Evolutionary conservation across 2,797 vertebrate genomes (phyloP), one percentile per base, ranked within the genome.

Genomic region (Spinus olivaceus): DNA sequence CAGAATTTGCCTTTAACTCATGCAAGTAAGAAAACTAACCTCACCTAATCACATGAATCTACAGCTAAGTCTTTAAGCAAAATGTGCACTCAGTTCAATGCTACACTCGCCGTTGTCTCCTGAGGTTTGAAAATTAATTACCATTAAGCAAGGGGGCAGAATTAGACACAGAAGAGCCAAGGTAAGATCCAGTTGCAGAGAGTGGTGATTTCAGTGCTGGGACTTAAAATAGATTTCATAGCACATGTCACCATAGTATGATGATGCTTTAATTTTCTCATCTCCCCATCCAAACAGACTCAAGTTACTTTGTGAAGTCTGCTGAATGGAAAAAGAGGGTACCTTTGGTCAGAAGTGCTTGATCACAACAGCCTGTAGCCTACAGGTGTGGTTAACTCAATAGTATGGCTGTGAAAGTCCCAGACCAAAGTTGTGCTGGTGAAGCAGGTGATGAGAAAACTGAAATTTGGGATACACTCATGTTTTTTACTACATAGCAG

Each of bases 1-100:
- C 82, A 88, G 85, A 90, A 88, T 25, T 73, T 81, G 63, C 42
- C 77, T 91, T 92, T 92, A 70, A 90, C 57, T 87, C 50, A 47
- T 5, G 2, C 39, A 91, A 91, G 33, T 15, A 81, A 81, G 37
- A 71, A 91, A 85, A 91, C 65, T 72, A 66, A 61, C 24, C n/a
- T 64, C 51, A 81, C 66, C 79, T 88, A 73, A 91, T 76, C 69
- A 64, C 9, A 81, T 21, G 56, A 79, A 49, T 46, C 59, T 39
- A 57, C 12, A 57, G 30, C 17, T 67, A 32, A 20, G 19, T 50
- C 66, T 66, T 91, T 32, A 72, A 79, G 37, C 20, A 90, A 90
- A 81, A 78, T 19, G 28, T 73, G 27, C 70, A 79, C 24, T n/a
- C 37, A 54, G 27, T 77, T 88, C 64, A 90, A 33, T 56, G 79